Conservation (phyloP, 2,888 invertebrate genomes). For the Cephus pygmeus region DNA sequence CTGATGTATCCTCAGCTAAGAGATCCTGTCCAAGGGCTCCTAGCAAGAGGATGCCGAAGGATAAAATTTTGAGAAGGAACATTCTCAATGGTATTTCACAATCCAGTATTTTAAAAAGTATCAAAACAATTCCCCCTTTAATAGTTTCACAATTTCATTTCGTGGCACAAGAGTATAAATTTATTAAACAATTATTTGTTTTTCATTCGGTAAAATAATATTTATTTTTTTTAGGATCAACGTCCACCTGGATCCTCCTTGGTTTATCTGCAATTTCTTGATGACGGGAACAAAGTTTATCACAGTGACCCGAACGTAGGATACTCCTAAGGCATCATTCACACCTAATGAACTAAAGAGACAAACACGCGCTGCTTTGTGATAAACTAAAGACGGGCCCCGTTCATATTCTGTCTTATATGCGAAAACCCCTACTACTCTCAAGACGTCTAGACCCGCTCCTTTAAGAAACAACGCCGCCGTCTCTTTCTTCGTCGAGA, state of each 20-base stretch:
- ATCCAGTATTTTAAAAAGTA: background rate
- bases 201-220: background rate
- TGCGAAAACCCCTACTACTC: constrained; percentile 58
- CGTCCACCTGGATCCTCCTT: background rate
- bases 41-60: constrained; percentile 30
- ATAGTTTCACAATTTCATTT: background rate
- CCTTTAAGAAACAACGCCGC: constrained; percentile 3
- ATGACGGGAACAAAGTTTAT: background rate
- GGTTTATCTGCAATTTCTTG: background rate
- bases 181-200: background rate
- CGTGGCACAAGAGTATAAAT: background rate
- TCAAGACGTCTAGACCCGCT: constrained; percentile 1
- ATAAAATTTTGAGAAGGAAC: background rate
- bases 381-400: constrained; percentile 62
- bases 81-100: background rate
- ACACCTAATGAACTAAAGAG: constrained; percentile 15
- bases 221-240: background rate
- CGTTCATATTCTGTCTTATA: constrained; percentile 64
- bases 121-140: background rate
- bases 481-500: constrained; percentile 16
- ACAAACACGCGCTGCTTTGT: constrained; percentile 44
- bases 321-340: background rate
- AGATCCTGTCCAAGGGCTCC: constrained; percentile 23
- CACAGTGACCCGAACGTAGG: background rate
- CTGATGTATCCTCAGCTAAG: constrained; percentile 15